Base-by-base conservation (phyloP, 2,113 vertebrate genomes). In the Halichoerus grypus region DNA sequence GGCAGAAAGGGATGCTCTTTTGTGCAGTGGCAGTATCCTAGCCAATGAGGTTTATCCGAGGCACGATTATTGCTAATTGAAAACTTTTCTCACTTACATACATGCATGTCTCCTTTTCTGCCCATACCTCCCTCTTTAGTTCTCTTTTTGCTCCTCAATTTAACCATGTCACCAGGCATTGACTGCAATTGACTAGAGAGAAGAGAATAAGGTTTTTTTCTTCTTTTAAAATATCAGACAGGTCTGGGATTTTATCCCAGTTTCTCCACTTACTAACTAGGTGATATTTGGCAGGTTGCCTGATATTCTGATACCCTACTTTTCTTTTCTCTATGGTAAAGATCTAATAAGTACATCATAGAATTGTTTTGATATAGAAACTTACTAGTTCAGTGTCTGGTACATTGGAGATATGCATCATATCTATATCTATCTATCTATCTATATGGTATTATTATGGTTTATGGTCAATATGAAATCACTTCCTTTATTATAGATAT, bases 401-500 rank as follows among this genome's bases (percentile, higher is more conserved):
- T 71, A 19, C n/a, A 10, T 69, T 76, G 49, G 16, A 83, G 42
- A 86, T 85, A 71, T 5, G 49, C 24, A 84, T 69, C 59, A 46
- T 67, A 55, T 84, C n/a, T 24, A 87, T 67, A 53, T 42, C 22
- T 61, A 33, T n/a, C 16, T 67, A 69, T 69, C 8, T 18, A 63
- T 65, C 6, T 65, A 67, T 36, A 72, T 26, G 14, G 51, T 80
- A 84, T 36, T 63, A 65, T 36, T 85, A 55, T 95, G 57, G 65
- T 95, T 93, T 86, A 80, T 51, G 67, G 4, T 85, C n/a, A 85
- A 26, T 63, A 51, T 93, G 39, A 84, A 97, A 93, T 97, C 4
- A 72, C 15, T 86, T 53, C 28, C 22, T 42, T 93, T 93, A 67
- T 89, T 63, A 65, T 39, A 67, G 77, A 88, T 21, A 89, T 83